phyloP scores from a whole-genome alignment of 2,797 vertebrate genomes.

The Botia kubotai region DNA sequence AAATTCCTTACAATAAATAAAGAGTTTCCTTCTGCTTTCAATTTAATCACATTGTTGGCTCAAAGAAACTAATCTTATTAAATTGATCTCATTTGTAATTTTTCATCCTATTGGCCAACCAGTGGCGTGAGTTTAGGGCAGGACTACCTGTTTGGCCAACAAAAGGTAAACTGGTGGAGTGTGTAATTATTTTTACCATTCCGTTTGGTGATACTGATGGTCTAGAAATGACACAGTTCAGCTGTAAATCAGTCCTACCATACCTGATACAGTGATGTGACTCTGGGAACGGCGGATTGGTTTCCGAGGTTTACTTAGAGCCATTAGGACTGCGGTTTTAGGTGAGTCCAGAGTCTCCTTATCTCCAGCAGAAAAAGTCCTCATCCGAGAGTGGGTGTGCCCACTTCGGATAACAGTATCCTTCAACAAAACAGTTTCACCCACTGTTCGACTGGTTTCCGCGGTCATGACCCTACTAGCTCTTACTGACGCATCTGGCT shows the following conservation, averaged over 20 bases:
- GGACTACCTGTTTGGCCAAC: no score
- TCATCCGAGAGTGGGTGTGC: slow-evolving; percentile 54
- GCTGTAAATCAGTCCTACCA: neutral
- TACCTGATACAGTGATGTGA: slow-evolving; percentile 89
- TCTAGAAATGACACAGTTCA: neutral
- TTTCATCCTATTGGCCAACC: no score
- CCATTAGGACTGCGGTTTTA: slow-evolving; percentile 89
- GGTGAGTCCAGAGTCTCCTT: slow-evolving; percentile 80
- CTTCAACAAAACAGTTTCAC: slow-evolving; percentile 86
- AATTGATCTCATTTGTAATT: no score
- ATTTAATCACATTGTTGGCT: no score
- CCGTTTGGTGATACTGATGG: neutral
- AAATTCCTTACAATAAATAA: no score
- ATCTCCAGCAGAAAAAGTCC: slow-evolving; percentile 72
- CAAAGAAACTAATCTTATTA: no score
- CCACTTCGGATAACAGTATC: slow-evolving; percentile 87
- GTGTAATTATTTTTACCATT: neutral
- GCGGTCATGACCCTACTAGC: slow-evolving; percentile 56
- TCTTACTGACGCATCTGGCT: slow-evolving; percentile 55
- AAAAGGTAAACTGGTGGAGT: no score
- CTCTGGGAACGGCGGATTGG: slow-evolving; percentile 94
- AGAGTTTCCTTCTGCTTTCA: no score
- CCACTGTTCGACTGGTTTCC: slow-evolving; percentile 85
- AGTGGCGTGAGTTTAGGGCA: no score
- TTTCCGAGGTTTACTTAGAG: slow-evolving; percentile 88